Percentiles rank a stretch among this genome's conserved stretches.
These are phyloP conservation scores for Lasioglossum oenotherae DNA, from an alignment of 2,888 invertebrate species.

Conservation along the genomic window DNA sequence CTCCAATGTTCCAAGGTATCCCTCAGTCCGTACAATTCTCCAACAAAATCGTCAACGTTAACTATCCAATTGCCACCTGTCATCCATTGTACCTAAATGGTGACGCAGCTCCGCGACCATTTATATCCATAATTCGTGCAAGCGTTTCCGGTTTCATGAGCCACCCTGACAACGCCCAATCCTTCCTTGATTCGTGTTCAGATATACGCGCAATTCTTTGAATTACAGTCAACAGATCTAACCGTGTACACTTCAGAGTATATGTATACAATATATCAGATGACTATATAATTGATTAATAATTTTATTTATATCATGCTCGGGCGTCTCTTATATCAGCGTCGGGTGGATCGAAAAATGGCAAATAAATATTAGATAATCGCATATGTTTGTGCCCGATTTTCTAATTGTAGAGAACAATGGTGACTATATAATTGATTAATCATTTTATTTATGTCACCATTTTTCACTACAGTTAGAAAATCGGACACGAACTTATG, in stretches of 20 bases:
- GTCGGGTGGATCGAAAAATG: no score
- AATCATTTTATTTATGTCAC: no score
- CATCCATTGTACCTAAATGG: constrained; percentile 62
- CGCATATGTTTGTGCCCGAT: no score
- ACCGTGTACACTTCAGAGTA: background rate
- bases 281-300: no score
- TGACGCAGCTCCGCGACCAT: constrained; percentile 24
- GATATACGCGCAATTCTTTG: background rate
- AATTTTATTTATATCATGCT: no score
- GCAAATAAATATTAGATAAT: no score
- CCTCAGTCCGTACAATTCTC: constrained; percentile 58
- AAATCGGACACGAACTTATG: no score
- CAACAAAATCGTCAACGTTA: constrained; percentile 70
- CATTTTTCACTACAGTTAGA: no score
- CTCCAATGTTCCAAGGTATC: constrained; percentile 32
- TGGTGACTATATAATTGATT: no score
- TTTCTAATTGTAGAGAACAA: no score
- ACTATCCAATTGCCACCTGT: constrained; percentile 72
- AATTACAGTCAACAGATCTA: background rate
- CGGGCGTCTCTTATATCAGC: no score
- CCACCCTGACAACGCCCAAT: background rate
- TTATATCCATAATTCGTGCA: constrained; percentile 47
- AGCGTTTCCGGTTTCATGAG: constrained; percentile 28
- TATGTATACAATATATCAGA: background rate
- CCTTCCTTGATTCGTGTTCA: background rate